These are phyloP conservation scores for Penaeus chinensis DNA, from an alignment of 1,140 invertebrate genomes.

Conservation along the genomic window DNA sequence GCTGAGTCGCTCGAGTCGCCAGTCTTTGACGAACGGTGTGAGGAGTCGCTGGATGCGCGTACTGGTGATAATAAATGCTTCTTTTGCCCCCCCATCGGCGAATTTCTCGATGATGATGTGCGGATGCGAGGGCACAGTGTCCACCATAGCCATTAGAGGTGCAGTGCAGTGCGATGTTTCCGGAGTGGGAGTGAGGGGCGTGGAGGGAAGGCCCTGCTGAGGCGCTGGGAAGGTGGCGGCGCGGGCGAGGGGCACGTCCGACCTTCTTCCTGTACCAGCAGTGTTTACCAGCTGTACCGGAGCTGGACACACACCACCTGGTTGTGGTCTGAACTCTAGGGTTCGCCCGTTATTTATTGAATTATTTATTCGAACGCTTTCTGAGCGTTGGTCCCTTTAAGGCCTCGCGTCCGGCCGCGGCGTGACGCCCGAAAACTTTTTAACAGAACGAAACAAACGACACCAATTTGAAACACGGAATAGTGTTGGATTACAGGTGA, in stretches of 20 bases:
- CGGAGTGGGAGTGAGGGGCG: slow-evolving; percentile 37
- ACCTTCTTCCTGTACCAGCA: slow-evolving; percentile 35
- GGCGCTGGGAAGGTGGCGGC: slow-evolving; percentile 47
- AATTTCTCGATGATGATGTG: slow-evolving; percentile 44
- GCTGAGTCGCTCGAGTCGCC: too few relatives aligned
- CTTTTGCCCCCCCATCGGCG: slow-evolving; percentile 43
- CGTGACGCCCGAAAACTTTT: too few relatives aligned
- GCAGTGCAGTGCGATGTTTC: slow-evolving; percentile 33
- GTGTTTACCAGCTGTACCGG: slow-evolving; percentile 2
- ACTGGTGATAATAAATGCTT: slow-evolving; percentile 47
- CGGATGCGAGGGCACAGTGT: slow-evolving; percentile 39
- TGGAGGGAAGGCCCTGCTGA: slow-evolving; percentile 44
- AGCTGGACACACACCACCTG: slow-evolving; percentile 30
- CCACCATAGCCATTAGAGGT: slow-evolving; percentile 15
- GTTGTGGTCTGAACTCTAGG: slow-evolving; percentile 41
- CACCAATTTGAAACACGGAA: too few relatives aligned
- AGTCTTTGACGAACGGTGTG: slow-evolving; percentile 48
- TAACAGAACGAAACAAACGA: too few relatives aligned
- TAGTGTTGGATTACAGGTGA: too few relatives aligned
- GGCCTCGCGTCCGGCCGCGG: too few relatives aligned
- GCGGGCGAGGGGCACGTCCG: not conserved
- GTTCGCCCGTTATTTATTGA: slow-evolving; percentile 19
- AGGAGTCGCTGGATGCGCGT: slow-evolving; percentile 15
- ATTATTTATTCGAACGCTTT: not conserved
- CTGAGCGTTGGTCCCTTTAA: too few relatives aligned